Evolutionary conservation across 2,888 invertebrate species (phyloP).

Genomic region (Epistrophe eligans): DNA sequence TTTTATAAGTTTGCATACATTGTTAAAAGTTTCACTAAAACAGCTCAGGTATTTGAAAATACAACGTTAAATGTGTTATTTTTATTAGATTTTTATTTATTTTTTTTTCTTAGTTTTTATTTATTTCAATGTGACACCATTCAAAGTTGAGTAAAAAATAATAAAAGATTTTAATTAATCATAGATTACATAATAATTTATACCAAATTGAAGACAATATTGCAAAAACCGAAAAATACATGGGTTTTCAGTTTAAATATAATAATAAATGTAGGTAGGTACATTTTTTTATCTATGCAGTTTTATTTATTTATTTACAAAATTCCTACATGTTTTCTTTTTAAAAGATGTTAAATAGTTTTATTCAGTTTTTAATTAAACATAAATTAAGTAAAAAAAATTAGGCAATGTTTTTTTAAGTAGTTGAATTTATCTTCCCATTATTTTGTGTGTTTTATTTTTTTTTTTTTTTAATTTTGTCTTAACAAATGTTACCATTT

Average conservation of each 20-base stretch:
- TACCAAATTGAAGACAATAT: conserved; percentile 51
- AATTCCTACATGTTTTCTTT: conserved; percentile 11
- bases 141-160: conserved; percentile 51
- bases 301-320: conserved; percentile 59
- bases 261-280: not conserved
- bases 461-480: conserved; percentile 10
- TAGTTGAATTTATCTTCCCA: conserved; percentile 21
- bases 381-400: conserved; percentile 23
- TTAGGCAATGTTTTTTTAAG: conserved; percentile 8
- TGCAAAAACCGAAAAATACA: conserved; percentile 34
- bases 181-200: not conserved
- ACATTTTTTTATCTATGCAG: conserved; percentile 6
- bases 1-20: conserved; percentile 30
- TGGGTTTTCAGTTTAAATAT: conserved; percentile 30
- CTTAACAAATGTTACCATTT: conserved; percentile 32
- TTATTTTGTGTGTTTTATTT: not conserved
- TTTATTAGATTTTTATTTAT: conserved; percentile 2
- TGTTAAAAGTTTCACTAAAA: conserved; percentile 53
- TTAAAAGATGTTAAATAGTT: conserved; percentile 18
- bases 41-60: conserved; percentile 59
- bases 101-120: not conserved
- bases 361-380: not conserved
- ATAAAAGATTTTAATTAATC: conserved; percentile 9
- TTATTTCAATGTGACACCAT: conserved; percentile 34
- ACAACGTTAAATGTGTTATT: conserved; percentile 49